Evolutionary conservation across 2,797 vertebrate species (phyloP), one percentile per base, ranked within the genome.

Genomic region (Enteromius paludinosus): DNA sequence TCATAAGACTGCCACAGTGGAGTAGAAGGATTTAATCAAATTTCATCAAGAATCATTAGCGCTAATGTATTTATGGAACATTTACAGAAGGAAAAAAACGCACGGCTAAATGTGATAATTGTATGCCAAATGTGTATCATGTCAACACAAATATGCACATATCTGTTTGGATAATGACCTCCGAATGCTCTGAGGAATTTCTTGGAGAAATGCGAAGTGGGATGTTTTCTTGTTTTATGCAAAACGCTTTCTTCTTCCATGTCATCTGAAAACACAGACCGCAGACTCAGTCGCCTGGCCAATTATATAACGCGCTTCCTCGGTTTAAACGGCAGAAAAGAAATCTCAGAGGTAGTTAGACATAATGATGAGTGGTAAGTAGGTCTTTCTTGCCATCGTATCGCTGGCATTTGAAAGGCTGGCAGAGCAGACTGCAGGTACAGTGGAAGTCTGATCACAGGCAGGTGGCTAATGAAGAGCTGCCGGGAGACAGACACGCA

Each of bases 251-350:
- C 25, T 62, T 54, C 38, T 56, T 82, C 61, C 35, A 70, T 80
- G 76, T 78, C 79, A 56, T 61, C 72, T 59, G 62, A 64, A 83
- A 47, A 81, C 90, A 90, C 92, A 93, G 91, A 93, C 92, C 87
- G 86, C 91, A 92, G 88, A 91, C 89, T 91, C 88, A 88, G 91
- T 88, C 91, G 89, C 91, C 91, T 91, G 91, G 91, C 91, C 90
- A 92, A 92, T 94, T 92, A 91, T 87, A 89, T 91, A 91, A 92
- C 87, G 85, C 86, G 88, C 87, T 91, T 89, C 88, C 88, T 79
- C 90, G 87, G 89, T 92, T 92, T 89, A 83, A 92, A 86, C 86
- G 87, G 91, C 87, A 90, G 80, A 69, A 84, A 61, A 86, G 83
- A 86, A 87, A 81, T 86, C 86, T 89, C 83, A 66, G 73, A 90